phyloP scores from a whole-genome alignment of 2,888 invertebrate genomes.

The Bembecia ichneumoniformis region DNA sequence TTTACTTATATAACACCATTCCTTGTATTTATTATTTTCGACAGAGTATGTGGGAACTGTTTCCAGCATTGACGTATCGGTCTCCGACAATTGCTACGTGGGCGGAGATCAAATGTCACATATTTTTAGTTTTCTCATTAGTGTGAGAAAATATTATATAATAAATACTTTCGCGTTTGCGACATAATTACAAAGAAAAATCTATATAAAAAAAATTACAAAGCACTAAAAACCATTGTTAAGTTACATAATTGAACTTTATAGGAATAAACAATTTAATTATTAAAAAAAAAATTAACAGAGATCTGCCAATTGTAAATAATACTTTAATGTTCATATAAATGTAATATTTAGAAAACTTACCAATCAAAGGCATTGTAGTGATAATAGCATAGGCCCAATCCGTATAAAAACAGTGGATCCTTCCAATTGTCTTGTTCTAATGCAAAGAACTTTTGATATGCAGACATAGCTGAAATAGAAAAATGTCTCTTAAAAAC shows the following conservation, averaged over 20 bases:
- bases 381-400: constrained; percentile 96
- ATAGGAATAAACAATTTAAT: too few relatives aligned
- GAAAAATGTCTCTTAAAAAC: constrained; percentile 9
- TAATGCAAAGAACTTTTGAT: constrained; percentile 90
- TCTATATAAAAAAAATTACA: too few relatives aligned
- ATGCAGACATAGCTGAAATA: constrained; percentile 93
- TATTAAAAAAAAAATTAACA: too few relatives aligned
- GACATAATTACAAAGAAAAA: too few relatives aligned
- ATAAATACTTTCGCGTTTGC: too few relatives aligned
- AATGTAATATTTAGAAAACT: constrained; percentile 54
- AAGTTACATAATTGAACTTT: too few relatives aligned
- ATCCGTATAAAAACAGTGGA: constrained; percentile 91
- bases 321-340: too few relatives aligned
- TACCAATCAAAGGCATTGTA: constrained; percentile 96
- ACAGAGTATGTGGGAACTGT: not conserved
- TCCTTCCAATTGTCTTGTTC: constrained; percentile 90
- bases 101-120: not conserved
- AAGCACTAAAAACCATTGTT: too few relatives aligned
- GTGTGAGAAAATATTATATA: not conserved
- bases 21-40: not conserved
- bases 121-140: not conserved
- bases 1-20: constrained; percentile 14
- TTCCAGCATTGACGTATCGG: not conserved
- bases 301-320: too few relatives aligned
- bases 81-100: not conserved